Conservation (phyloP, 1,140 invertebrate genomes). For the Brevipalpus yothersi region DNA sequence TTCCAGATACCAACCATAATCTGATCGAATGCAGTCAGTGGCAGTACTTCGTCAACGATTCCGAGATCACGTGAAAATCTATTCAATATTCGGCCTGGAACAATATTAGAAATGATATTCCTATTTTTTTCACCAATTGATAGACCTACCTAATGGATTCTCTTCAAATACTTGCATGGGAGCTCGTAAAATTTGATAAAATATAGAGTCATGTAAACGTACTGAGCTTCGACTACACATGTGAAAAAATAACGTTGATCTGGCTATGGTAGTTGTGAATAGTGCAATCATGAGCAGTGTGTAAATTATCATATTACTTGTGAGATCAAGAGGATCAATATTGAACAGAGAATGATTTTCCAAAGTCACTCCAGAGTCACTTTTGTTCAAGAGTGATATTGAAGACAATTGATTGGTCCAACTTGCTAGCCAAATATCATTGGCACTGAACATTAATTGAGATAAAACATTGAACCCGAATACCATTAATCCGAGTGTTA, state of each 20-base stretch:
- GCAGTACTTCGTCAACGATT: constrained; percentile 21
- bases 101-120: background rate
- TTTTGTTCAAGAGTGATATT: background rate
- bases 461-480: background rate
- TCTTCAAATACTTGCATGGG: constrained; percentile 68
- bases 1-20: constrained; percentile 33
- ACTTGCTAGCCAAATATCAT: constrained; percentile 12
- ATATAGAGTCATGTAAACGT: constrained; percentile 56
- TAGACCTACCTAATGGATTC: constrained; percentile 33
- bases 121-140: too few relatives aligned
- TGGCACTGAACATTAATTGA: constrained; percentile 12
- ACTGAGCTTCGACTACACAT: constrained; percentile 51
- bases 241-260: constrained; percentile 43
- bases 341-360: background rate
- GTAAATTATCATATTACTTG: constrained; percentile 1
- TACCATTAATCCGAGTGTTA: background rate
- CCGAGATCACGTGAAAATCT: constrained; percentile 12
- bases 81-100: constrained; percentile 14
- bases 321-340: background rate
- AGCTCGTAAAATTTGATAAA: constrained; percentile 43
- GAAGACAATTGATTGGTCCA: constrained; percentile 5
- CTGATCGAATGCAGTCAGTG: constrained; percentile 46
- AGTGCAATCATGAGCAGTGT: constrained; percentile 15
- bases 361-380: too few relatives aligned
- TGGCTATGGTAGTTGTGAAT: constrained; percentile 20